Base-by-base conservation (phyloP, 2,113 vertebrate genomes). In the Craseonycteris thonglongyai region DNA sequence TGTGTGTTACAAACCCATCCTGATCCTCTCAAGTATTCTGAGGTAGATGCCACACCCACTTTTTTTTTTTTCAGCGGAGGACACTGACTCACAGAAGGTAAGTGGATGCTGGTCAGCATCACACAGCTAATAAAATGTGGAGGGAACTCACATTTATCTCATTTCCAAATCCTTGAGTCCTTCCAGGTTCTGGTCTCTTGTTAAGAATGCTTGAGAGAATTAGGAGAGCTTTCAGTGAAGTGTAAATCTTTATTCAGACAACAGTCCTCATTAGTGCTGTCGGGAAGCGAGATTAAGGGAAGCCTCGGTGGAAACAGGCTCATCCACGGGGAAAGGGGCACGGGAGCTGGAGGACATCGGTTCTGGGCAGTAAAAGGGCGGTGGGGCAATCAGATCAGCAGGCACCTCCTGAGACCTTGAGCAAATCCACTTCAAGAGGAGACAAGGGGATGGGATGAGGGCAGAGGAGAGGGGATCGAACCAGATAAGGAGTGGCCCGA, bases 41-140 rank as follows among this genome's bases (percentile, higher is more conserved):
- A 95, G 68, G 92, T 84, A 76, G 28, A 85, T 35, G 94, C 94
- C 97, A 96, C 96, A 92, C 90, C 93, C 92, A 93, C 87, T n/a
- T 84, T 59, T 88, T 59, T 79, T 84, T 40, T 66, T 59, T 30
- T 69, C 54, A 68, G 26, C 71, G 54, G 76, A 91, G 47, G 65
- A 80, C 30, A 95, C 47, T 89, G 95, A 94, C 83, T 95, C 96
- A 92, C 45, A 80, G 86, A 59, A 87, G 35, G 40, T 76, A 66
- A 21, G 63, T 59, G 28, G 61, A 63, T 56, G 28, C 69, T 56
- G 86, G 59, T 56, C 21, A 84, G 97, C 96, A 94, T 92, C 92
- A 49, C 69, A 85, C 56, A 96, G 92, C 93, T 93, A 96, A 90
- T 96, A 91, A 96, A 96, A 71, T 16, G 33, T 5, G 47, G 14